Base-by-base conservation (phyloP, 2,113 vertebrate species). In the Hypomesus transpacificus region DNA sequence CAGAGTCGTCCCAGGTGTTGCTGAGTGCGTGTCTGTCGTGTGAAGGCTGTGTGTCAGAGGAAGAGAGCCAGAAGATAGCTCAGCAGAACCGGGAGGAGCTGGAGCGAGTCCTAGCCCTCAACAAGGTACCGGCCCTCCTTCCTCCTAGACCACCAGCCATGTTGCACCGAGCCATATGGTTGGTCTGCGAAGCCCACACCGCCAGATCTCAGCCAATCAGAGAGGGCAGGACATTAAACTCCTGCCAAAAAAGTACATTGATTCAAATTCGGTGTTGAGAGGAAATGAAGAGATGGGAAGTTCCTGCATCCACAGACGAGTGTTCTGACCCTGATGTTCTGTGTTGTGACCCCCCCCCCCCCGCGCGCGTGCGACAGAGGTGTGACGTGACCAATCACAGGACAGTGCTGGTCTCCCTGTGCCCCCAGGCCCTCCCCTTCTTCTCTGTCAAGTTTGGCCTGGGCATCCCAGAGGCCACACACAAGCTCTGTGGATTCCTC, bases 1-100 rank as follows among this genome's bases (percentile, higher is more conserved):
- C 84, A 65, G 94, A 93, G 52, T 90, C 92, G 70, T 80, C 89
- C 67, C 93, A 92, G 81, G 77, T 96, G 86, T 85, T 96, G 80
- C 90, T 98, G 83, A 98, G 96, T 0, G 94, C 96, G 46, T 98
- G 97, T 86, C 87, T 98, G 85, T 95, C 96, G 0, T 97, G 96
- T 77, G 95, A 96, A 0, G 96, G 91, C 62, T 98, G 97, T 26
- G 80, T 98, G 67, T 95, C 96, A 0, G 84, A 93, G 0, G 94
- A 95, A 50, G 97, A 98, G 86, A 93, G 90, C 61, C 82, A 85
- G 75, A 94, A 89, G 84, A 92, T 98, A 80, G 94, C 94, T 68
- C 94, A 94, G 6, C 97, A 98, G 88, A 96, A 90, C 52, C 87
- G 95, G 85, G 91, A 94, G 72, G 92, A 94, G 22, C 84, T 99